Percentiles rank a stretch among this genome's conserved stretches.
phyloP scores from a whole-genome alignment of 2,797 vertebrate genomes.

The Pseudochaenichthys georgianus region DNA sequence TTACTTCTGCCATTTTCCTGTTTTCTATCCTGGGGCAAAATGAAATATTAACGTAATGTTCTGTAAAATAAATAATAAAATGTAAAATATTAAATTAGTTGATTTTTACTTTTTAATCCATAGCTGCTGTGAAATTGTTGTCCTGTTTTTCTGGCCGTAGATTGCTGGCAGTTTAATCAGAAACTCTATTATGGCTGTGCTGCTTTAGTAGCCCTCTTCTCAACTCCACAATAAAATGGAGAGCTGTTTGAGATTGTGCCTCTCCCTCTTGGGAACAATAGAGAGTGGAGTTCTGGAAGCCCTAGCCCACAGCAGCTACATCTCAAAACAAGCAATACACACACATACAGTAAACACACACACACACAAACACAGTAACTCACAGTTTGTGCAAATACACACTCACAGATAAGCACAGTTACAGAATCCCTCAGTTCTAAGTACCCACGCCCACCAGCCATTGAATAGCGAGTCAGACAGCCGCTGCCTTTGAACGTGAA shows the following conservation, averaged over 20 bases:
- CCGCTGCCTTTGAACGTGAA: slow-evolving; percentile 68
- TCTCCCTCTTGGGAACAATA: slow-evolving; percentile 48
- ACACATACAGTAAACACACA: neutral
- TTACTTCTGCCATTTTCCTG: neutral
- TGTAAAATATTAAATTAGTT: slow-evolving; percentile 13
- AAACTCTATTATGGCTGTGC: slow-evolving; percentile 43
- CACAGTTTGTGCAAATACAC: slow-evolving; percentile 6
- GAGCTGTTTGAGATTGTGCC: slow-evolving; percentile 43
- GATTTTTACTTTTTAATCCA: slow-evolving; percentile 8
- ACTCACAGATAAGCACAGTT: slow-evolving; percentile 23
- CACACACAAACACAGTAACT: neutral
- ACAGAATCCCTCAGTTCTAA: slow-evolving; percentile 50
- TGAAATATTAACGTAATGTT: neutral
- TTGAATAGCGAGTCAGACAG: slow-evolving; percentile 55
- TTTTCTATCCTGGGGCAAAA: slow-evolving; percentile 12
- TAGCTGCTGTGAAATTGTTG: slow-evolving; percentile 20
- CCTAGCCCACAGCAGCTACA: slow-evolving; percentile 44
- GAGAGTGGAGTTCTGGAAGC: slow-evolving; percentile 50
- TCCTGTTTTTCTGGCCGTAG: slow-evolving; percentile 32
- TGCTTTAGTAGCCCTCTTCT: slow-evolving; percentile 39
- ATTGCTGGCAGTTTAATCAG: slow-evolving; percentile 51
- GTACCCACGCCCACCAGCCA: slow-evolving; percentile 58
- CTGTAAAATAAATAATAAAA: neutral
- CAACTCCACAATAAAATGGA: slow-evolving; percentile 35
- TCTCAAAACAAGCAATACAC: slow-evolving; percentile 21